Percentiles rank a stretch among this genome's conserved stretches.
phyloP scores from a whole-genome alignment of 2,888 invertebrate species.

The Eupithecia inturbata region DNA sequence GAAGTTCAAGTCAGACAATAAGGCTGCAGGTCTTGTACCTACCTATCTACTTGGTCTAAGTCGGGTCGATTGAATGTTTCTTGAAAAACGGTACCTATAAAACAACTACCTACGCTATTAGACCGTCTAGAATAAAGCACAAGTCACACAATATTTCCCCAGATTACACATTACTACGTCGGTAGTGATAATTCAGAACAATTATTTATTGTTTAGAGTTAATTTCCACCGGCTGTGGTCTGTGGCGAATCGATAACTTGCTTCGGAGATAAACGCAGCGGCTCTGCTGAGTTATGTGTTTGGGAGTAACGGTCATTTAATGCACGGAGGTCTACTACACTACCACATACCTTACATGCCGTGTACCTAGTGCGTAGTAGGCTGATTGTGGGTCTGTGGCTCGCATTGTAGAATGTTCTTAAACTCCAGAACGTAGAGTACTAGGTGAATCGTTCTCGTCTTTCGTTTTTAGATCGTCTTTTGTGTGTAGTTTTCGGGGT shows the following conservation, averaged over 20 bases:
- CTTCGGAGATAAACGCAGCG: constrained; percentile 44
- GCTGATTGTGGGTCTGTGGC: background rate
- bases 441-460: background rate
- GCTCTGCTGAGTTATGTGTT: constrained; percentile 53
- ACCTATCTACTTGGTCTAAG: too few species aligned
- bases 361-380: background rate
- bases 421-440: background rate
- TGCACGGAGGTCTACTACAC: constrained; percentile 25
- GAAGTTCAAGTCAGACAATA: too few species aligned
- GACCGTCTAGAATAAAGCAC: background rate
- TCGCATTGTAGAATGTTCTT: background rate
- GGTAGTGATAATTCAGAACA: constrained; percentile 58
- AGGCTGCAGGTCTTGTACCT: too few species aligned
- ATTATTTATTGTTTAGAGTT: constrained; percentile 61
- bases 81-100: background rate
- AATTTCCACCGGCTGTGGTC: constrained; percentile 48
- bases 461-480: background rate
- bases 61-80: background rate
- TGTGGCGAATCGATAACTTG: constrained; percentile 47
- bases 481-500: background rate
- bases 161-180: constrained; percentile 24
- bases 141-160: constrained; percentile 8
- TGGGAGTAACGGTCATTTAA: constrained; percentile 52
- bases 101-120: background rate
- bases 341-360: background rate